Evolutionary conservation across 2,113 vertebrate species (phyloP), one percentile per base, ranked within the genome.

Genomic region (Heloderma charlesbogerti): DNA sequence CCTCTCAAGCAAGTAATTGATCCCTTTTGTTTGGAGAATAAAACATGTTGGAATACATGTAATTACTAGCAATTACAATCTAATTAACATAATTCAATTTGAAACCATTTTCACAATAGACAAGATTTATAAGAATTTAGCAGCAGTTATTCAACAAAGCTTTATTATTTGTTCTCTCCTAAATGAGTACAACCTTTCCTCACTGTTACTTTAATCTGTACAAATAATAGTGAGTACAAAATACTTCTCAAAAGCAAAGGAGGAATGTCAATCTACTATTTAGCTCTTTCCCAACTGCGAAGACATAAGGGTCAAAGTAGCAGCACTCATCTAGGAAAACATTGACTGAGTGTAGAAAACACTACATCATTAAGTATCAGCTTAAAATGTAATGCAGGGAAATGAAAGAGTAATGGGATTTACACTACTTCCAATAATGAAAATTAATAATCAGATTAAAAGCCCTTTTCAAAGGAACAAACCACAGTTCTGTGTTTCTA

Each of bases 21-120:
- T 92, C 92, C 89, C 91, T 97, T 95, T 92, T 94, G 97, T 97
- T 94, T 96, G 95, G 94, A 93, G n/a, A 96, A 96, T 90, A 94
- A 95, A 96, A 94, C 94, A 92, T 97, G 88, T 94, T 96, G 96
- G 96, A 97, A 97, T 94, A 96, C 93, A 94, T 91, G 90, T 93
- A 96, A 96, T 97, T 96, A 97, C 67, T 94, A 88, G 48, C 91
- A 94, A 95, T 95, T 96, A 97, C 92, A 93, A 94, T 95, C 96
- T 97, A 97, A 97, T 97, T 94, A 97, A 90, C 93, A 96, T 96
- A 96, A 97, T 97, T 93, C 95, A 92, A 93, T 96, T 93, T 94
- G 94, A 95, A 96, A 96, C 87, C 94, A 91, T 95, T 97, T 95
- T 96, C 67, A 95, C 94, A 96, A 96, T 91, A 93, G 92, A 94